Conservation (phyloP, 2,888 invertebrate species). For the Acanthosepion pharaonis region DNA sequence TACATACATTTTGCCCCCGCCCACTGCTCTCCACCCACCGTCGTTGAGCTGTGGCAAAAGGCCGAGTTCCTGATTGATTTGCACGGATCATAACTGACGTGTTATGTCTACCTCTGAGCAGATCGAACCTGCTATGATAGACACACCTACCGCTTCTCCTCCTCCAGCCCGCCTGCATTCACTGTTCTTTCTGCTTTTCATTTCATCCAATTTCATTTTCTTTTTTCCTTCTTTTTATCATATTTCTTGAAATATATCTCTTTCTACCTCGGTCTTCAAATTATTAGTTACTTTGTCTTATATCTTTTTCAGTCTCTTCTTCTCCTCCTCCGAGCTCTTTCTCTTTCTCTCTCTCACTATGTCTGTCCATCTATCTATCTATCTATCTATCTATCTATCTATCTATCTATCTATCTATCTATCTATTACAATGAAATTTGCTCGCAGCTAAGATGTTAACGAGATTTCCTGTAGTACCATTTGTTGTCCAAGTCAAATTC, state of each 20-base stretch:
- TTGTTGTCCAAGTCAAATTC: background rate
- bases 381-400: background rate
- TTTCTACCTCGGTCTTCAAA: too few relatives aligned
- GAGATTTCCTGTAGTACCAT: background rate
- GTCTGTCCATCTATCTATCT: background rate
- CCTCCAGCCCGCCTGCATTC: background rate
- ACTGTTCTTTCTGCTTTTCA: background rate
- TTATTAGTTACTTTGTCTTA: background rate
- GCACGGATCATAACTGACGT: conserved; percentile 21
- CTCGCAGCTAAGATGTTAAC: too few relatives aligned
- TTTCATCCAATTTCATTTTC: background rate
- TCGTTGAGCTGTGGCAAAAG: conserved; percentile 11
- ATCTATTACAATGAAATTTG: background rate
- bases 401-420: background rate
- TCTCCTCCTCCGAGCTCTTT: accelerated
- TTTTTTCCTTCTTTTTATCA: background rate
- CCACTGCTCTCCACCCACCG: background rate
- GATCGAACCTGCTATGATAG: background rate
- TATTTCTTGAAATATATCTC: too few relatives aligned
- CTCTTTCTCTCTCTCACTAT: background rate
- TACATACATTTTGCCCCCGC: background rate
- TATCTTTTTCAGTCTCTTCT: background rate
- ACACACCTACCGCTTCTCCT: background rate
- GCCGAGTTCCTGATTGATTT: background rate
- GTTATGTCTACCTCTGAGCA: conserved; percentile 33